A percentile compares a stretch with the other conserved stretches of the same genome.
Conservation (phyloP, 1,140 invertebrate species). For the Lucilia sericata region DNA sequence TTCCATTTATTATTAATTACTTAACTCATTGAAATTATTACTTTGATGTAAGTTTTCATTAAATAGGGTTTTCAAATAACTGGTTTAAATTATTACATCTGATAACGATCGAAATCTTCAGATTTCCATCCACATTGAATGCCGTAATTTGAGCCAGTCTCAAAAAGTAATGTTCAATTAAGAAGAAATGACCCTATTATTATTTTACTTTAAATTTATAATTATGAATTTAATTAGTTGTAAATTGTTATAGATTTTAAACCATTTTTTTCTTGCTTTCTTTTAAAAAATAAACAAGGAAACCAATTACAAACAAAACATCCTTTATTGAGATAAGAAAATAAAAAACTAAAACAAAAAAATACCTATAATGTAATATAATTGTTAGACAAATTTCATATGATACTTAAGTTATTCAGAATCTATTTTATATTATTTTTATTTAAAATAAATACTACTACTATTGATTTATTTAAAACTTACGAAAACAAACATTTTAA, state of each 20-base stretch:
- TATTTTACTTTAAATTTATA: too few species aligned
- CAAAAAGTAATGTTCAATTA: too few species aligned
- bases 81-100: too few species aligned
- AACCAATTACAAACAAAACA: not conserved
- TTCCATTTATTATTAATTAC: too few species aligned
- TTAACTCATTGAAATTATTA: too few species aligned
- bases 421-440: slow-evolving; percentile 15
- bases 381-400: slow-evolving; percentile 38
- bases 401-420: slow-evolving; percentile 32
- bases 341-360: not conserved
- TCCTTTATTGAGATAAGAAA: not conserved
- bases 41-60: too few species aligned
- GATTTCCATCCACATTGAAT: too few species aligned
- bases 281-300: not conserved
- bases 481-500: not conserved
- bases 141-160: too few species aligned
- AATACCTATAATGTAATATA: slow-evolving; percentile 29
- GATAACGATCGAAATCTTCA: too few species aligned
- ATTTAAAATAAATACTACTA: slow-evolving; percentile 8
- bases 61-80: too few species aligned
- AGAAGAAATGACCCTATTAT: too few species aligned
- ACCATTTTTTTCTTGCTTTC: not conserved
- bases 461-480: not conserved
- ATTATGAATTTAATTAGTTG: too few species aligned
- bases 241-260: not conserved